Percentiles rank a stretch among this genome's conserved stretches.
Evolutionary conservation across 2,113 vertebrate genomes (phyloP).

Genomic region (Podarcis cretensis): DNA sequence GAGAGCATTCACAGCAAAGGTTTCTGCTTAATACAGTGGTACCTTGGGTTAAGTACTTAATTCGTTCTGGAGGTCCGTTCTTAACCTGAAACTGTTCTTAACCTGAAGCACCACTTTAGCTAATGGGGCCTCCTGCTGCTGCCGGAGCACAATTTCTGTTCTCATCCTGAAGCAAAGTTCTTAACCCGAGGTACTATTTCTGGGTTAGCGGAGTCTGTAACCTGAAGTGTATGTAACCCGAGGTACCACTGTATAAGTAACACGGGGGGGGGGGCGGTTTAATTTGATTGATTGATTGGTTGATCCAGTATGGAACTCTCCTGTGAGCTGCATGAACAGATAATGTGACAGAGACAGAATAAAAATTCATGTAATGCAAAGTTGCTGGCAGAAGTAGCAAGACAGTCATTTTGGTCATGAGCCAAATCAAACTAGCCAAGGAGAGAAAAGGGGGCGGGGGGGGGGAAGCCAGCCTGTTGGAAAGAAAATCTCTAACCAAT

Average conservation of each 20-base stretch:
- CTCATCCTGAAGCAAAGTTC: too few relatives aligned
- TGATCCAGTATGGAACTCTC: not conserved
- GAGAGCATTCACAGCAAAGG: not conserved
- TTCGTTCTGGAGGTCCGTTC: too few relatives aligned
- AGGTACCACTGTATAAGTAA: not conserved
- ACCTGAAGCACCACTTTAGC: too few relatives aligned
- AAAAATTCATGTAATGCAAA: not conserved
- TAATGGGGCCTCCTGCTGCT: too few relatives aligned
- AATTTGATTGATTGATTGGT: not conserved
- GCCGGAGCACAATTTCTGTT: too few relatives aligned
- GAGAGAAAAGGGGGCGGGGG: not conserved
- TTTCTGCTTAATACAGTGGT: not conserved
- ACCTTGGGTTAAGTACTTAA: too few relatives aligned
- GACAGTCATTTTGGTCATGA: not conserved
- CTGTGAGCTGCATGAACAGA: not conserved
- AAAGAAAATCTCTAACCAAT: conserved; percentile 6
- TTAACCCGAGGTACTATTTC: too few relatives aligned
- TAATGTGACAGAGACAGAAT: not conserved
- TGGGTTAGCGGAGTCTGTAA: too few relatives aligned
- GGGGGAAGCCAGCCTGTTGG: not conserved
- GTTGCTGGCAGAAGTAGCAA: not conserved
- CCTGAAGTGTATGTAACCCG: too few relatives aligned
- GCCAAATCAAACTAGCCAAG: conserved; percentile 17
- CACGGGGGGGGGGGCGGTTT: not conserved
- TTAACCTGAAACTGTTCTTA: too few relatives aligned